Conservation (phyloP, 2,797 vertebrate species). For the Anabas testudineus region DNA sequence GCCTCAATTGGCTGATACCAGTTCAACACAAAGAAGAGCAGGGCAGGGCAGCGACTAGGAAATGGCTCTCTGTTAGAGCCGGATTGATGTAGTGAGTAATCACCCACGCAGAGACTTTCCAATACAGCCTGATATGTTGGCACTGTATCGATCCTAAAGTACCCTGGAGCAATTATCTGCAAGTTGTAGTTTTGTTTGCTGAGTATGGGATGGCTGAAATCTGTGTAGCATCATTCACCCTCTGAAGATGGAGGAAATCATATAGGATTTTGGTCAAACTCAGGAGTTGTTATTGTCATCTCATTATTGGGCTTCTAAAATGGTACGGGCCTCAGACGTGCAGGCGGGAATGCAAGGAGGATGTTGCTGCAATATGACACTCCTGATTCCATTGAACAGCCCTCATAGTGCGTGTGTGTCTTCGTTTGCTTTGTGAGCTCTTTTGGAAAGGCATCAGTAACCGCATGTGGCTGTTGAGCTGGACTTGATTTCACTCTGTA, state of each 20-base stretch:
- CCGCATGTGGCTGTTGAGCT: conserved; percentile 42
- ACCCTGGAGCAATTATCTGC: conserved; percentile 62
- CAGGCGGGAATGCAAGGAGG: background rate
- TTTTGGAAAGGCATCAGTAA: conserved; percentile 29
- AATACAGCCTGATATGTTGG: conserved; percentile 59
- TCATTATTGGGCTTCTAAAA: background rate
- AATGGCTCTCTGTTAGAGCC: conserved; percentile 49
- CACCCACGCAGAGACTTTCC: conserved; percentile 66
- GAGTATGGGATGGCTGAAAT: conserved; percentile 57
- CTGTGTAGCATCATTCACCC: conserved; percentile 21
- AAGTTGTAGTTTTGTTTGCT: conserved; percentile 61
- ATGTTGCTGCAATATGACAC: conserved; percentile 48
- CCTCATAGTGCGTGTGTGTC: conserved; percentile 24
- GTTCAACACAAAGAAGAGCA: conserved; percentile 50
- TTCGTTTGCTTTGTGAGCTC: background rate
- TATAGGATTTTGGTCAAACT: background rate
- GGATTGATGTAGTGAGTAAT: conserved; percentile 64
- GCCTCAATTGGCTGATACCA: conserved; percentile 13
- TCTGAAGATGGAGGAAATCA: conserved; percentile 18
- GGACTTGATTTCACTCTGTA: conserved; percentile 54
- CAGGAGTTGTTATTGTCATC: background rate
- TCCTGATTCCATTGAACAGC: conserved; percentile 20
- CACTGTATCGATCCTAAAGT: conserved; percentile 69
- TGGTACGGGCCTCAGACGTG: background rate
- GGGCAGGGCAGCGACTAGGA: conserved; percentile 57